Conservation (phyloP, 2,113 vertebrate species). For the Callorhinus ursinus region DNA sequence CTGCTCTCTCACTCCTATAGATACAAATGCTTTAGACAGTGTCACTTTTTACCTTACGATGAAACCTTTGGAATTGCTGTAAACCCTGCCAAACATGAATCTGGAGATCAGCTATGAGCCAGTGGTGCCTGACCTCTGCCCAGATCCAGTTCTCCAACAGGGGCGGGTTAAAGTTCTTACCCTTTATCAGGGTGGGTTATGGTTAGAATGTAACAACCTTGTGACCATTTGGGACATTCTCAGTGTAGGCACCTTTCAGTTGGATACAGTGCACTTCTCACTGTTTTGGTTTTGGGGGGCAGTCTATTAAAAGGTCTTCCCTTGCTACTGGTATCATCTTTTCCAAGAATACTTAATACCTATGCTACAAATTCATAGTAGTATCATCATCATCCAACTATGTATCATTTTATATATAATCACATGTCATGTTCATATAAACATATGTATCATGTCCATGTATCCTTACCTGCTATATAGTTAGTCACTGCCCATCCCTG, state of each 20-base stretch:
- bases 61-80: background rate
- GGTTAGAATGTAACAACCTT: background rate
- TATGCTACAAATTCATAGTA: background rate
- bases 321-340: background rate
- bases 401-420: background rate
- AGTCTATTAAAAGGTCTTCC: background rate
- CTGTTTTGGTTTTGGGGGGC: background rate
- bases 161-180: background rate
- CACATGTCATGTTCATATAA: background rate
- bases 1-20: accelerated
- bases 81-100: background rate
- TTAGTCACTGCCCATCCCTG: background rate
- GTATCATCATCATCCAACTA: background rate
- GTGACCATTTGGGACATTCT: background rate
- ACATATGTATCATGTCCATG: background rate
- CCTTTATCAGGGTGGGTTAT: background rate
- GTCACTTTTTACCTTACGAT: background rate
- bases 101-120: background rate
- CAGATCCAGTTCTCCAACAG: background rate
- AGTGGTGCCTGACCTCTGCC: background rate
- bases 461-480: background rate
- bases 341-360: background rate
- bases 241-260: background rate
- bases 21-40: background rate
- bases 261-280: background rate